phyloP scores from a whole-genome alignment of 2,113 vertebrate genomes.

The Lamprologus sp. region DNA sequence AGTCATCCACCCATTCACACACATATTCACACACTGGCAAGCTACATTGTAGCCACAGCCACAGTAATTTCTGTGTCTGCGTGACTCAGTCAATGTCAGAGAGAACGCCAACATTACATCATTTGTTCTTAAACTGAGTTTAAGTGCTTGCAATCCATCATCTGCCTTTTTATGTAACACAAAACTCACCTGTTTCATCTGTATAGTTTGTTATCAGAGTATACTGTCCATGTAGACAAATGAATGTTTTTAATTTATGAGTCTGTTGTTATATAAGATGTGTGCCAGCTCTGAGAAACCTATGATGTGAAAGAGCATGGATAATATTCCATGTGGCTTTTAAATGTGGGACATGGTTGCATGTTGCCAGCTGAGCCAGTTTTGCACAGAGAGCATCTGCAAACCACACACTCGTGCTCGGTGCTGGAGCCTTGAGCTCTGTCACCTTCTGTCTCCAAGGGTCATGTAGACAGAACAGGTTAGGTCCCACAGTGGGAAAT shows the following conservation, averaged over 20 bases:
- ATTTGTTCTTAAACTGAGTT: not conserved
- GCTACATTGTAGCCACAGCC: not conserved
- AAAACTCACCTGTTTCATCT: not conserved
- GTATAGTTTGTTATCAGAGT: not conserved
- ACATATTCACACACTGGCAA: not conserved
- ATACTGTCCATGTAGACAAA: not conserved
- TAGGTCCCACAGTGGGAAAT: not conserved
- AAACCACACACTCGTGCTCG: not conserved
- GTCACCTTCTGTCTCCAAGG: not conserved
- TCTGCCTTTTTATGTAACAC: not conserved
- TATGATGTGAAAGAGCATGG: not conserved
- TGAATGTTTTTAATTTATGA: not conserved
- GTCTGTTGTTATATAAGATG: not conserved
- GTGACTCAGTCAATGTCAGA: not conserved
- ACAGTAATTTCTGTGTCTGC: not conserved
- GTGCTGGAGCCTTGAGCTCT: not conserved
- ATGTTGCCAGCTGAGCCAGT: constrained; percentile 14
- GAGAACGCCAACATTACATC: not conserved
- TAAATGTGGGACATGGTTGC: not conserved
- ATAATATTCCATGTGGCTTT: not conserved
- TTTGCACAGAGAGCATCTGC: not conserved
- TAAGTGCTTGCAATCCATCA: not conserved
- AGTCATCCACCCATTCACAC: not conserved
- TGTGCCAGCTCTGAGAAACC: not conserved
- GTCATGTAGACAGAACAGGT: not conserved